phyloP scores from a whole-genome alignment of 2,113 vertebrate genomes.

The Cebus imitator region DNA sequence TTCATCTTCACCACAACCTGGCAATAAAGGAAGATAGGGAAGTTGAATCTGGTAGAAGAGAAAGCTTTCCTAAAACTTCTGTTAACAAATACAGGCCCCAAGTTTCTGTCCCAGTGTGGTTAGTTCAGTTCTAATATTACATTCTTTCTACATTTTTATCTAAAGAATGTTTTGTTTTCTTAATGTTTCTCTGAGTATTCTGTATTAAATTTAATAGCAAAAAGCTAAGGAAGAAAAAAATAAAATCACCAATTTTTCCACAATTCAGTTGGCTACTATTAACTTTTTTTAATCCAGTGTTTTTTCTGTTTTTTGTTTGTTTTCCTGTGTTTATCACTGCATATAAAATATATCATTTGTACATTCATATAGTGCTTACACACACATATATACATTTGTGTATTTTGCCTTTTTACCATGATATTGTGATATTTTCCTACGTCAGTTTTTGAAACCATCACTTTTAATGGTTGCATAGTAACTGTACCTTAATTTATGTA shows the following conservation, averaged over 20 bases:
- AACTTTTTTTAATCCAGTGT: neutral
- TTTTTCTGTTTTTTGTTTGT: neutral
- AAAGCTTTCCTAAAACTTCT: neutral
- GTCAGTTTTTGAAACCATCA: neutral
- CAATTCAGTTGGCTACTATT: neutral
- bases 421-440: neutral
- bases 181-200: neutral
- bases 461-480: neutral
- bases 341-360: neutral
- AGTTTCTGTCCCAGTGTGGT: neutral
- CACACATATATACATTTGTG: neutral
- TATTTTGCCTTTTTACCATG: neutral
- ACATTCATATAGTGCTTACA: neutral
- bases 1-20: neutral
- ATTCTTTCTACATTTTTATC: neutral
- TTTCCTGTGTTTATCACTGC: neutral
- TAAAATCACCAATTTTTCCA: neutral
- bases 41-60: neutral
- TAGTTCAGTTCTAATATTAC: neutral
- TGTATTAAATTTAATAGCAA: slow-evolving; percentile 11
- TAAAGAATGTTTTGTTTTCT: neutral
- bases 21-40: neutral
- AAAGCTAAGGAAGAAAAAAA: slow-evolving; percentile 1
- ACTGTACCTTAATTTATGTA: neutral
- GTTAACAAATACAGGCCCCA: neutral